These are phyloP conservation scores for Atrichornis clamosus DNA, from an alignment of 2,113 vertebrate genomes.

Conservation along the genomic window DNA sequence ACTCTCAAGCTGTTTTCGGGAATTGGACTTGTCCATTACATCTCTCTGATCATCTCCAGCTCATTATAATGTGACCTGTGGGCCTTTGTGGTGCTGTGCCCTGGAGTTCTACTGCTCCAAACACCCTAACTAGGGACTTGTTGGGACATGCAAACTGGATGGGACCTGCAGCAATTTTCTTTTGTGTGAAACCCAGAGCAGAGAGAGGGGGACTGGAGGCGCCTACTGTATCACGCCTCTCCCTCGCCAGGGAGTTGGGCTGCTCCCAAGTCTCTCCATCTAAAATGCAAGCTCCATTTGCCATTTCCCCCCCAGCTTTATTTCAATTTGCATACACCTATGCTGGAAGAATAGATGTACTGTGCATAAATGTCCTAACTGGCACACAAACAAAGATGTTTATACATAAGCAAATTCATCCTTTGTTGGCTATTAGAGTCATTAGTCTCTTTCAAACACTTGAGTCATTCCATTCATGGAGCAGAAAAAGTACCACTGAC, in stretches of 20 bases:
- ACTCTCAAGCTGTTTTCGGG: not conserved
- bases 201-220: not conserved
- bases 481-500: slow-evolving; percentile 32
- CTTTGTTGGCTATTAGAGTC: slow-evolving; percentile 50
- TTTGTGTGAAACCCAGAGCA: slow-evolving; percentile 8
- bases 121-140: not conserved
- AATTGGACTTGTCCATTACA: not conserved
- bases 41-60: slow-evolving; percentile 28
- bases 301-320: not conserved
- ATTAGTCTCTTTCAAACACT: slow-evolving; percentile 57
- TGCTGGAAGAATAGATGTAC: slow-evolving; percentile 15
- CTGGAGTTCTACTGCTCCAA: not conserved
- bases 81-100: not conserved
- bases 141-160: not conserved
- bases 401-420: slow-evolving; percentile 57
- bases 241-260: not conserved
- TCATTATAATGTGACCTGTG: slow-evolving; percentile 43
- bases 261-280: slow-evolving; percentile 19
- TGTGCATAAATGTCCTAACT: slow-evolving; percentile 24
- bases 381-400: slow-evolving; percentile 54
- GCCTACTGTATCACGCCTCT: not conserved
- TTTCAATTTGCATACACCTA: slow-evolving; percentile 51
- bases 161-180: slow-evolving; percentile 32
- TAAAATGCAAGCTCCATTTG: slow-evolving; percentile 16
- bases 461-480: slow-evolving; percentile 27